Evolutionary conservation across 2,888 invertebrate genomes (phyloP).

Genomic region (Ephialtes manifestator): DNA sequence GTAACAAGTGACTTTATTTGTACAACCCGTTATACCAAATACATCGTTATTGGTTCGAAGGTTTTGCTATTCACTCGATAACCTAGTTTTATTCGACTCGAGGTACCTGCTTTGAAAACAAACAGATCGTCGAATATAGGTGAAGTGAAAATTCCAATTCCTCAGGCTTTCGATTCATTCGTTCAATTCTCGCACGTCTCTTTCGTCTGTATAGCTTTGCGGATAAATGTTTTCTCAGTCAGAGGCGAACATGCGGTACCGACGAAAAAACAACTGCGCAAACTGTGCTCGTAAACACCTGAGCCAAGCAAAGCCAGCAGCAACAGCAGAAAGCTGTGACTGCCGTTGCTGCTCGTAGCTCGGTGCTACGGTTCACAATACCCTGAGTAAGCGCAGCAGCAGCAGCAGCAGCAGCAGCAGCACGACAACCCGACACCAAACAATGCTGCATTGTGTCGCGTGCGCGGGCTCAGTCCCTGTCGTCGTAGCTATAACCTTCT

Average conservation of each 20-base stretch:
- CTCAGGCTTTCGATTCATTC: too few relatives aligned
- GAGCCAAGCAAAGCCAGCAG: constrained; percentile 57
- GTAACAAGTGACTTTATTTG: too few relatives aligned
- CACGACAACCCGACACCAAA: constrained; percentile 71
- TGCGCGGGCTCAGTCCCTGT: constrained; percentile 54
- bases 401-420: constrained; percentile 52
- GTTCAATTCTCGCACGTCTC: too few relatives aligned
- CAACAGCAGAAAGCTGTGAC: constrained; percentile 19
- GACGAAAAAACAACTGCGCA: constrained; percentile 53
- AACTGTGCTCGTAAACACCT: constrained; percentile 65
- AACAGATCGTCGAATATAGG: too few relatives aligned
- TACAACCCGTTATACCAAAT: too few relatives aligned
- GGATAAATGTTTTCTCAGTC: too few relatives aligned
- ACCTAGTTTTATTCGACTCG: too few relatives aligned
- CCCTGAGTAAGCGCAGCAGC: constrained; percentile 57
- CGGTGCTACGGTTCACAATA: constrained; percentile 49
- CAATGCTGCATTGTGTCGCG: constrained; percentile 74
- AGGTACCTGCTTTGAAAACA: too few relatives aligned
- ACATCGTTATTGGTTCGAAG: too few relatives aligned
- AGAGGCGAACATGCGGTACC: not conserved
- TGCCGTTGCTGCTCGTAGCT: constrained; percentile 20
- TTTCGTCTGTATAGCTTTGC: too few relatives aligned
- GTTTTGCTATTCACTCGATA: too few relatives aligned
- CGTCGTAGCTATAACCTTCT: constrained; percentile 19
- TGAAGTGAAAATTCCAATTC: too few relatives aligned